phyloP scores from a whole-genome alignment of 1,140 invertebrate species.

The Halictus rubicundus region DNA sequence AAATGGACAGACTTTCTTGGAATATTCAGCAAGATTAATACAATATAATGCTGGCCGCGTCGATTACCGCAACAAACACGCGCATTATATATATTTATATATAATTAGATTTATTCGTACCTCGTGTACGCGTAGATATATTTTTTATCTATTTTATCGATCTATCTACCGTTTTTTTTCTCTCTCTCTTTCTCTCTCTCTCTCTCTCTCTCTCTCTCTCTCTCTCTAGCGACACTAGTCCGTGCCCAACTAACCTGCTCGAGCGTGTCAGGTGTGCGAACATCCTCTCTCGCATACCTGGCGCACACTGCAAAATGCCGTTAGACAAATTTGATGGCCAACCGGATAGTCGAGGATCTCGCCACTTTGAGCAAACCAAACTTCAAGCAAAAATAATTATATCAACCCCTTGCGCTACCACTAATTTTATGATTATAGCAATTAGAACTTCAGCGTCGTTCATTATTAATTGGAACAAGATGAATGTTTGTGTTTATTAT shows the following conservation, averaged over 20 bases:
- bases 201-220: neutral
- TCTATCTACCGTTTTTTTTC: slow-evolving; percentile 53
- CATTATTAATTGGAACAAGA: too few species aligned
- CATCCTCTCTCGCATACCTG: slow-evolving; percentile 34
- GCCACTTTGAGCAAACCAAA: too few species aligned
- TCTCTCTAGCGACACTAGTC: slow-evolving; percentile 60
- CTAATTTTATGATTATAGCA: too few species aligned
- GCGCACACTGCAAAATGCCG: neutral
- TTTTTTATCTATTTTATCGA: slow-evolving; percentile 56
- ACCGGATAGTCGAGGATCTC: too few species aligned
- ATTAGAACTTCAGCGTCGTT: too few species aligned
- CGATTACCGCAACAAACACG: slow-evolving; percentile 10
- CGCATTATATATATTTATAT: slow-evolving; percentile 57
- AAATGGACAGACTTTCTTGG: slow-evolving; percentile 70
- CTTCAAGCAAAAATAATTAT: too few species aligned
- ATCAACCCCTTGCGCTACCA: too few species aligned
- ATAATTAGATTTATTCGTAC: slow-evolving; percentile 54
- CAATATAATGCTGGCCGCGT: slow-evolving; percentile 50
- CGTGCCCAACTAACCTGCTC: slow-evolving; percentile 53
- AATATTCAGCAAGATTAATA: slow-evolving; percentile 64
- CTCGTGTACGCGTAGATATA: slow-evolving; percentile 53
- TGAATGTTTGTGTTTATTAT: too few species aligned
- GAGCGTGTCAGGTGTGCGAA: slow-evolving; percentile 40
- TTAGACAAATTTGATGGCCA: neutral
- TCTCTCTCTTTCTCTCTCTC: slow-evolving; percentile 21